A percentile compares a stretch with the other conserved stretches of the same genome.
Conservation (phyloP, 2,113 vertebrate genomes). For the Corapipo altera region DNA sequence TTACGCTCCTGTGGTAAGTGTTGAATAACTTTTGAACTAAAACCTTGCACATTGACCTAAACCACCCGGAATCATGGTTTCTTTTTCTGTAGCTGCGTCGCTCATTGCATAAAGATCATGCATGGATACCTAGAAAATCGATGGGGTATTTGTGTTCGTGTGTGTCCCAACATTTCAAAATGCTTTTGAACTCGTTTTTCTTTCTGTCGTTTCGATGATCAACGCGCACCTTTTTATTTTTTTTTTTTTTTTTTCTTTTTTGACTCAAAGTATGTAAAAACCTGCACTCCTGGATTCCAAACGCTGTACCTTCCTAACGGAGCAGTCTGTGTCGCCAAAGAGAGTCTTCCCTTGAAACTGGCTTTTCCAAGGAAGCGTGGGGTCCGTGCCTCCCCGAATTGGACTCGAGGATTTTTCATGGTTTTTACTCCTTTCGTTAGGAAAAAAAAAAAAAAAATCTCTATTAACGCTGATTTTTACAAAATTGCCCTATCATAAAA, state of each 20-base stretch:
- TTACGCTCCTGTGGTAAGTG: background rate
- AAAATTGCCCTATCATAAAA: background rate
- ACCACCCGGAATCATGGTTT: background rate
- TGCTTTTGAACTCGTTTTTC: background rate
- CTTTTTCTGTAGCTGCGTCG: background rate
- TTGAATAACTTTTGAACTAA: background rate
- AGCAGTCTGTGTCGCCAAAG: conserved; percentile 46
- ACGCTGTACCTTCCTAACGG: conserved; percentile 50
- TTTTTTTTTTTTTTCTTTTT: background rate
- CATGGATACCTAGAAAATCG: conserved; percentile 11
- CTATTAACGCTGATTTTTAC: background rate
- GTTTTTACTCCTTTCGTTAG: conserved; percentile 48
- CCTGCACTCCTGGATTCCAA: conserved; percentile 51
- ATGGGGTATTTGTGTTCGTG: conserved; percentile 35
- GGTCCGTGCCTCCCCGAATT: conserved; percentile 32
- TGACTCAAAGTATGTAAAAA: background rate
- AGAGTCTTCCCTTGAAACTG: conserved; percentile 50
- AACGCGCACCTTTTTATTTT: conserved; percentile 39
- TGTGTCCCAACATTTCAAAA: conserved; percentile 63
- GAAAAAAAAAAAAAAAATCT: background rate
- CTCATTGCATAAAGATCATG: conserved; percentile 15
- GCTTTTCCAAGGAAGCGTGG: background rate
- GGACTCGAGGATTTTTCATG: conserved; percentile 15
- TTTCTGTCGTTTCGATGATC: background rate
- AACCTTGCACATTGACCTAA: background rate